Evolutionary conservation across 64 coral and sea anemone species (phyloP).

Genomic region (Exaiptasia diaphana): DNA sequence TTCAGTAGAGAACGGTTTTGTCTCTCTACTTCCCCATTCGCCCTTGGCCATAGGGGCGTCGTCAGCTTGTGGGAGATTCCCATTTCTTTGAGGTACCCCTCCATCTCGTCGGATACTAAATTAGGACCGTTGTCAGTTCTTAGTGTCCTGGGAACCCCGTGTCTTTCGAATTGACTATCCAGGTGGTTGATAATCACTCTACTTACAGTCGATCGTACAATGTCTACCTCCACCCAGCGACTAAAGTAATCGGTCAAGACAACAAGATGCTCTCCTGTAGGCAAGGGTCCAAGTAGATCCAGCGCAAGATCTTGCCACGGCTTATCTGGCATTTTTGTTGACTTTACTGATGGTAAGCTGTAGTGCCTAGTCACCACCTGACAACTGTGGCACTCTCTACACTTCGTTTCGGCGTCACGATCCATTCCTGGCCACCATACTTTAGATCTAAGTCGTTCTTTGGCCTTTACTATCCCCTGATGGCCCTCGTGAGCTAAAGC

Average conservation of each 20-base stretch:
- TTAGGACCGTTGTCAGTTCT: constrained; percentile 36
- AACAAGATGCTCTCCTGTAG: neutral
- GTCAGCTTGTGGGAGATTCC: constrained; percentile 23
- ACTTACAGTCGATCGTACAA: no score
- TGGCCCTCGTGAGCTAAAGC: constrained; percentile 26
- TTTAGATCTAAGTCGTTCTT: constrained; percentile 14
- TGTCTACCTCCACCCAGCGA: no score
- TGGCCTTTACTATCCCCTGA: constrained; percentile 32
- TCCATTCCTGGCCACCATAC: constrained; percentile 44
- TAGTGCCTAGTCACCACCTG: constrained; percentile 29
- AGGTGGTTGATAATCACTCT: no score
- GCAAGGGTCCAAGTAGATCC: neutral
- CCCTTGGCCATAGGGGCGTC: constrained; percentile 27
- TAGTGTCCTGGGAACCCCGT: constrained; percentile 11
- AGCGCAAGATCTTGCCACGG: constrained; percentile 18
- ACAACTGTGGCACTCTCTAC: constrained; percentile 36
- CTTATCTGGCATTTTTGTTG: constrained; percentile 35
- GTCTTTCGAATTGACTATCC: no score
- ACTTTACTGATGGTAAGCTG: constrained; percentile 7
- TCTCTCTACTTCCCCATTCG: constrained; percentile 20
- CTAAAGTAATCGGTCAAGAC: no score
- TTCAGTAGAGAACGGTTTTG: constrained; percentile 17
- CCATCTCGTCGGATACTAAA: constrained; percentile 22
- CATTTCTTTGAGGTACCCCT: constrained; percentile 11
- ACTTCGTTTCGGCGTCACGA: constrained; percentile 2